Evolutionary conservation across 2,888 invertebrate genomes (phyloP), one percentile per base, ranked within the genome.

Genomic region (Andrena hattorfiana): DNA sequence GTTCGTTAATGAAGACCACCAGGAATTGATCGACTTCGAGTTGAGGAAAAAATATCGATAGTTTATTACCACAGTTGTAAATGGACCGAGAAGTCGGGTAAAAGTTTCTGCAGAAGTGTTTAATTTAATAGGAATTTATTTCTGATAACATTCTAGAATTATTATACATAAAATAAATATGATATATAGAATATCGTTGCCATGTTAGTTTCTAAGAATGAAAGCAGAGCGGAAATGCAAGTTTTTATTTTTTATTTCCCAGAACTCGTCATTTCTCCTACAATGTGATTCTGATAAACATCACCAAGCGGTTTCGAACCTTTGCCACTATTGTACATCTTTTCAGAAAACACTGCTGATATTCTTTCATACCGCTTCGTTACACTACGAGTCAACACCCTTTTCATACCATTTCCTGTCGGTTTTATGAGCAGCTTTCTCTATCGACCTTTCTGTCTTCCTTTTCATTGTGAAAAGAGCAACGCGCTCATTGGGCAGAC

Each of bases 401-500:
- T 35, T 59, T 59, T 42, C 7, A 20, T 35, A 4, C 23, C 13
- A 6, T 56, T 49, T 49, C 28, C 2, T 26, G 10, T 51, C 42
- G 32, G 6, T 7, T 6, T 8, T 30, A 7, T 51, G 23, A 16
- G n/a, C 48, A 6, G 23, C 8, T 32, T 67, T 3, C 3, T 10
- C 49, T 30, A 13, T 20, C 16, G 20, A 8, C 56, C 42, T 20
- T 54, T 20, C 0, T 4, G 26, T 32, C 8, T 7, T 20, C 32
- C 35, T 42, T 32, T 59, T n/a, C 26, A n/a, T 59, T 56, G 13
- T 20, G 48, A 63, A 28, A 28, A 63, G 42, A 23, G 48, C 35
- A 74, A 70, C 75, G 54, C 42, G 48, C 69, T 60, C 73, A 70
- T 54, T 54, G 77, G 72, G 67, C 75, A 64, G 60, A 56, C 68